Evolutionary conservation across 2,797 vertebrate species (phyloP), one percentile per base, ranked within the genome.

Genomic region (Melanogrammus aeglefinus): DNA sequence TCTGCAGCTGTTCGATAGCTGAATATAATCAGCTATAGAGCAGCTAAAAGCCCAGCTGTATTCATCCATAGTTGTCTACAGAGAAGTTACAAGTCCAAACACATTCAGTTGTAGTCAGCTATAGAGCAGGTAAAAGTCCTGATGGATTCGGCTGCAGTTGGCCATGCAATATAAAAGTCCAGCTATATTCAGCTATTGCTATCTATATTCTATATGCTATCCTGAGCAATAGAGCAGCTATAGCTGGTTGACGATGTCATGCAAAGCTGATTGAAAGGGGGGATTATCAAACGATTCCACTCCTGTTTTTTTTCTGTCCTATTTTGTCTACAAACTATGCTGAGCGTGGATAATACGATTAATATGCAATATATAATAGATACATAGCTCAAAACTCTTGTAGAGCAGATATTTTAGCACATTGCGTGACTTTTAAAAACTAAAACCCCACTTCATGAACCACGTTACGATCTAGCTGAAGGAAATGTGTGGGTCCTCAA

Each of bases 211-310:
- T 13, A 36, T 36, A 36, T 36, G 14, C 41, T 44, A 44, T 44
- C 12, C 41, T 44, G 4, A 14, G 41, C 80, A 83, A 74, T 83
- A 76, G 78, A 84, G 84, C 80, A 78, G 31, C 78, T 78, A 79
- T 79, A 69, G 39, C 83, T 82, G 78, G 75, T 75, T 80, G 76
- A 78, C 83, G 5, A 57, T 57, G 47, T 57, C 47, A 57, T 57
- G 47, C 47, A 57, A 57, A 21, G 47, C 47, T 57, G 47, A 57
- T 57, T 57, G 47, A 57, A 57, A 57, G n/a, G 47, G 47, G 47
- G 47, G 47, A 57, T 57, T 57, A 57, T 57, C 47, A 57, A 57
- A 18, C 21, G 47, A 57, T 57, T 21, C 47, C 47, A 57, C 47
- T 57, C 18, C 18, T 57, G 47, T n/a, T 57, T 21, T 18, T 57